Percentiles rank a stretch among this genome's conserved stretches.
Conservation (phyloP, 2,797 vertebrate species). For the Hippoglossus hippoglossus region DNA sequence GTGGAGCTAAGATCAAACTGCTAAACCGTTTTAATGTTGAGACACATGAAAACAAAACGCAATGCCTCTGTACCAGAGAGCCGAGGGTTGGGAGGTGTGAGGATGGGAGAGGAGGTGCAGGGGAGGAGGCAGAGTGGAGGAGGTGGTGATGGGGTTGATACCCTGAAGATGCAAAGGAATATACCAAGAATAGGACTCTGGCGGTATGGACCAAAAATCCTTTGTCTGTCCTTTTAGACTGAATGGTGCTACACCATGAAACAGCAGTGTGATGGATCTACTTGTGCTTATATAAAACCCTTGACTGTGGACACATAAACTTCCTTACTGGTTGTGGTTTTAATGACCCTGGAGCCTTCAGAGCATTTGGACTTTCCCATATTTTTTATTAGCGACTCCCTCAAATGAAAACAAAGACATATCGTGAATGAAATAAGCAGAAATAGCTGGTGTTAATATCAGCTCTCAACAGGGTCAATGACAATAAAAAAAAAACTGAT, state of each 20-base stretch:
- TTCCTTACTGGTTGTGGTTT: too few species aligned
- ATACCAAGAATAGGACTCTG: background rate
- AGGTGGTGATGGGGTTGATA: constrained; percentile 43
- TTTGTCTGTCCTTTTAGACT: background rate
- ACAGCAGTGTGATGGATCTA: background rate
- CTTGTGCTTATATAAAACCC: too few species aligned
- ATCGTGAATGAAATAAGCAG: too few species aligned
- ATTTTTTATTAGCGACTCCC: too few species aligned
- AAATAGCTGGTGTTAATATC: too few species aligned
- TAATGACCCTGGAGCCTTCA: too few species aligned
- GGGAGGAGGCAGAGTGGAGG: constrained; percentile 9
- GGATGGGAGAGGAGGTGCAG: background rate
- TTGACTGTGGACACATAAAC: too few species aligned
- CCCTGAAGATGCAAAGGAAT: constrained; percentile 1
- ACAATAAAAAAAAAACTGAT: too few species aligned
- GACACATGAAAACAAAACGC: constrained; percentile 67
- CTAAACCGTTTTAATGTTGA: constrained; percentile 55
- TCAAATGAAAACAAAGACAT: too few species aligned
- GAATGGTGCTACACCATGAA: background rate
- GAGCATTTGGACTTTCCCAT: too few species aligned
- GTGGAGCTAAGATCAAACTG: constrained; percentile 63
- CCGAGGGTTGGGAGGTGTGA: constrained; percentile 7
- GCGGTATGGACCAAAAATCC: background rate
- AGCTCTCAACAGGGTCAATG: too few species aligned
- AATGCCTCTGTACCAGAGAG: constrained; percentile 37